Percentiles rank a stretch among this genome's conserved stretches.
Evolutionary conservation across 1,140 invertebrate species (phyloP).

Genomic region (Oedothorax gibbosus): DNA sequence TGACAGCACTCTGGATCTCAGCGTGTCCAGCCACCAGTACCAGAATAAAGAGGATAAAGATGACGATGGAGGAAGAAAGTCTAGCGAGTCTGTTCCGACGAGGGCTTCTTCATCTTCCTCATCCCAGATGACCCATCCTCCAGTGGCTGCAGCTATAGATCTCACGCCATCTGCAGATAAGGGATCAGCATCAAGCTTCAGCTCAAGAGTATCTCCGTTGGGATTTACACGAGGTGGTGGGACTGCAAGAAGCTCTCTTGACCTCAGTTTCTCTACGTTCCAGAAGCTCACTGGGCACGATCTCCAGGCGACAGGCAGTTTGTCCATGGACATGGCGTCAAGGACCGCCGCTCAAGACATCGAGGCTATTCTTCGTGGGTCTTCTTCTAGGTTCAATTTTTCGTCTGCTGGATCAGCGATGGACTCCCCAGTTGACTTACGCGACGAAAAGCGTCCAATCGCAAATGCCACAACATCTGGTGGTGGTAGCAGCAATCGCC

Average conservation of each 20-base stretch:
- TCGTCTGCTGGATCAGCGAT: constrained; percentile 77
- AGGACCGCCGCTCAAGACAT: constrained; percentile 34
- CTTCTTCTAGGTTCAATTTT: constrained; percentile 65
- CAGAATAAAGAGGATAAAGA: constrained; percentile 51
- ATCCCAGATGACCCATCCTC: constrained; percentile 3
- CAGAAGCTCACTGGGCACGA: constrained; percentile 35
- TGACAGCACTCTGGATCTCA: constrained; percentile 76
- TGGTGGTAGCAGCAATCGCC: constrained; percentile 70
- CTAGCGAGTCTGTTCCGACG: constrained; percentile 9
- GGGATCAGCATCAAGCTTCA: background rate
- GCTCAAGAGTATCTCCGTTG: constrained; percentile 21
- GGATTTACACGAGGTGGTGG: background rate
- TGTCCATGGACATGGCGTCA: background rate
- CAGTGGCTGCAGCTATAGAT: constrained; percentile 25
- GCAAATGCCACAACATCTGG: background rate
- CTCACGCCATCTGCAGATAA: constrained; percentile 18
- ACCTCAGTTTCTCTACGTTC: constrained; percentile 47
- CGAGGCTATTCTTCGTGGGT: constrained; percentile 12
- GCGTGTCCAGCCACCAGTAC: constrained; percentile 73
- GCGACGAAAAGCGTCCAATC: constrained; percentile 72
- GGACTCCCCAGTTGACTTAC: constrained; percentile 78
- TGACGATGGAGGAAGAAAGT: constrained; percentile 29
- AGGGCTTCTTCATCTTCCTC: constrained; percentile 36
- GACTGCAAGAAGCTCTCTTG: constrained; percentile 30
- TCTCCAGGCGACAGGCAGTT: background rate